Percentiles rank a stretch among this genome's conserved stretches.
phyloP scores from a whole-genome alignment of 2,888 invertebrate genomes.

The Electrophaes corylata region DNA sequence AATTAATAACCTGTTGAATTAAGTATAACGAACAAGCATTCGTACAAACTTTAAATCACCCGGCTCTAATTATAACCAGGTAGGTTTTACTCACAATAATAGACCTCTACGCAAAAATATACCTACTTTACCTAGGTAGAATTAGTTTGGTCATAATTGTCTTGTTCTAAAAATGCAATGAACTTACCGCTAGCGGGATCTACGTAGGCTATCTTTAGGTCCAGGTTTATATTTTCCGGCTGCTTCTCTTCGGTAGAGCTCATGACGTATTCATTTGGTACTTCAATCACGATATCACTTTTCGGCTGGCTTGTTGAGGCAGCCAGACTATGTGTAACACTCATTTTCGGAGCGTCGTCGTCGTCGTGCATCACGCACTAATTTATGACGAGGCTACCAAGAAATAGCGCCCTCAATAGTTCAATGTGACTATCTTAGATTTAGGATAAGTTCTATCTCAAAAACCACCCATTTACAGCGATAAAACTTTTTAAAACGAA shows the following conservation, averaged over 20 bases:
- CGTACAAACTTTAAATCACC: neutral
- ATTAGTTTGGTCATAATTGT: conserved; percentile 9
- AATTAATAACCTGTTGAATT: conserved; percentile 21
- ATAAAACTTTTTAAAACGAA: conserved; percentile 75
- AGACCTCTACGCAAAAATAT: conserved; percentile 9
- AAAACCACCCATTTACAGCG: conserved; percentile 77
- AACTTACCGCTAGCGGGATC: conserved; percentile 85
- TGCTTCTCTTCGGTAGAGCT: conserved; percentile 77
- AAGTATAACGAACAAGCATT: neutral
- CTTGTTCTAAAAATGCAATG: conserved; percentile 21
- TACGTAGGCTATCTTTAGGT: conserved; percentile 86
- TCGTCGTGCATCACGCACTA: conserved; percentile 87
- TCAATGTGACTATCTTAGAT: conserved; percentile 67
- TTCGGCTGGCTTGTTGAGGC: conserved; percentile 85
- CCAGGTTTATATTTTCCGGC: conserved; percentile 80
- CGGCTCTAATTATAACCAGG: neutral
- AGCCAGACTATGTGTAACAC: conserved; percentile 87
- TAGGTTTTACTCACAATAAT: conserved; percentile 3
- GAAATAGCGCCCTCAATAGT: conserved; percentile 56
- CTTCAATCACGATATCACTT: conserved; percentile 72
- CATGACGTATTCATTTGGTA: conserved; percentile 75
- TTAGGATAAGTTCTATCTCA: conserved; percentile 84
- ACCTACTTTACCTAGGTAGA: neutral
- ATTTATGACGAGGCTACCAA: conserved; percentile 70
- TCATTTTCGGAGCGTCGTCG: conserved; percentile 86